These are phyloP conservation scores for Ranitomeya imitator DNA, from an alignment of 2,113 vertebrate genomes.

Conservation along the genomic window DNA sequence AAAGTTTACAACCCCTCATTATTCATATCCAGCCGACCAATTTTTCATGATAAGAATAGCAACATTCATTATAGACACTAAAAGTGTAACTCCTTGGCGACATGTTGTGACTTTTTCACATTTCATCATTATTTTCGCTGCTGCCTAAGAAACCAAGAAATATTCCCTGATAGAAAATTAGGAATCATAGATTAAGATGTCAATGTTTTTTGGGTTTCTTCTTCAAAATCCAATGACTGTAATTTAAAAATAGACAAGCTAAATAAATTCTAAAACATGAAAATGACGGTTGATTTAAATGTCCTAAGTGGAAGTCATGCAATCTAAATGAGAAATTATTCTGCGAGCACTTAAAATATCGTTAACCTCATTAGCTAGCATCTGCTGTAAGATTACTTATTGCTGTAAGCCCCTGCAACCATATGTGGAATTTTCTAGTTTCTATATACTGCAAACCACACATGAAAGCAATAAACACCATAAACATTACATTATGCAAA, in stretches of 20 bases:
- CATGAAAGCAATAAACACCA: slow-evolving; percentile 47
- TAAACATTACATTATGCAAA: slow-evolving; percentile 51
- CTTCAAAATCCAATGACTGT: neutral
- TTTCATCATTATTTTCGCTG: too few species aligned
- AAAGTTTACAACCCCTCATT: too few species aligned
- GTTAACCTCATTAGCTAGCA: slow-evolving; percentile 49
- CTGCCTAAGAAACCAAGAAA: too few species aligned
- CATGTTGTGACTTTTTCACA: too few species aligned
- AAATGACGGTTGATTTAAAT: slow-evolving; percentile 37
- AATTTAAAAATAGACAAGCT: slow-evolving; percentile 14
- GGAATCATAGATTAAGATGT: neutral
- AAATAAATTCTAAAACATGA: slow-evolving; percentile 25
- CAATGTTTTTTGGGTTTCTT: neutral
- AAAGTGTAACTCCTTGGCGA: too few species aligned
- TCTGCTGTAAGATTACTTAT: slow-evolving; percentile 43
- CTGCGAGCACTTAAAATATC: slow-evolving; percentile 46
- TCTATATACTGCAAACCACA: slow-evolving; percentile 23
- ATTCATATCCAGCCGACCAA: too few species aligned
- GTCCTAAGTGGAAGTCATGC: slow-evolving; percentile 40
- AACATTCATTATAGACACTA: too few species aligned
- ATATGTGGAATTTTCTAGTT: slow-evolving; percentile 16
- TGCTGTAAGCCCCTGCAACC: slow-evolving; percentile 22
- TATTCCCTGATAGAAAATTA: neutral
- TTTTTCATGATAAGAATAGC: too few species aligned
- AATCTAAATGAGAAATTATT: slow-evolving; percentile 51